A percentile compares a stretch with the other conserved stretches of the same genome.
Conservation (phyloP, 2,888 invertebrate species). For the Microplitis manilae region DNA sequence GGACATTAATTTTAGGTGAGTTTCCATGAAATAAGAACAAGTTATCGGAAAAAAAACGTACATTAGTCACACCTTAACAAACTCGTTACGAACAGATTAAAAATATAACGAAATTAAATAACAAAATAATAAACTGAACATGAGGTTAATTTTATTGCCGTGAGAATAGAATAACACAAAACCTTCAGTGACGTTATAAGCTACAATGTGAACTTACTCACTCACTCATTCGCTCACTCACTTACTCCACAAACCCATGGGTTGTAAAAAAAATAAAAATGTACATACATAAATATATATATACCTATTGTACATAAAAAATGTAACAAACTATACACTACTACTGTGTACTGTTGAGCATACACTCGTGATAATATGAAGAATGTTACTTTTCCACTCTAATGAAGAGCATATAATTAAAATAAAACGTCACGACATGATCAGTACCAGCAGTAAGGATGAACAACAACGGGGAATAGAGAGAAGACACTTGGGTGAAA, state of each 20-base stretch:
- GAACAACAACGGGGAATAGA: constrained; percentile 27
- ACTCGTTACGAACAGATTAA: background rate
- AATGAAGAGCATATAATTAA: constrained; percentile 1
- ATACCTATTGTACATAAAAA: constrained; percentile 7
- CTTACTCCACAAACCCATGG: constrained; percentile 14
- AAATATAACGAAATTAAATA: background rate
- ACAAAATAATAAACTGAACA: background rate
- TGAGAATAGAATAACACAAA: background rate
- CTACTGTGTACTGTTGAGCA: background rate
- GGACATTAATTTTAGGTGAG: constrained; percentile 37
- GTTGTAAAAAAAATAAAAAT: background rate
- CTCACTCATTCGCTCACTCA: background rate
- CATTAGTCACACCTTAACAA: background rate
- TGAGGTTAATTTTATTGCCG: constrained; percentile 3
- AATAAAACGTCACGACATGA: constrained; percentile 1
- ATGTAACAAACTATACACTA: background rate
- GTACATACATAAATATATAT: background rate
- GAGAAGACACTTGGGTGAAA: constrained; percentile 36
- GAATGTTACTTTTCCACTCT: background rate
- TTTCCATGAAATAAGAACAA: constrained; percentile 30
- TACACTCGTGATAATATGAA: background rate
- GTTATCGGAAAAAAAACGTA: background rate
- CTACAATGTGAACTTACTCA: background rate
- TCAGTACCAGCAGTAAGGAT: constrained; percentile 25
- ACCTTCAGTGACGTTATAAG: background rate